These are phyloP conservation scores for Pantherophis alleghaniensis DNA, from an alignment of 2,797 vertebrate species.

Conservation along the genomic window DNA sequence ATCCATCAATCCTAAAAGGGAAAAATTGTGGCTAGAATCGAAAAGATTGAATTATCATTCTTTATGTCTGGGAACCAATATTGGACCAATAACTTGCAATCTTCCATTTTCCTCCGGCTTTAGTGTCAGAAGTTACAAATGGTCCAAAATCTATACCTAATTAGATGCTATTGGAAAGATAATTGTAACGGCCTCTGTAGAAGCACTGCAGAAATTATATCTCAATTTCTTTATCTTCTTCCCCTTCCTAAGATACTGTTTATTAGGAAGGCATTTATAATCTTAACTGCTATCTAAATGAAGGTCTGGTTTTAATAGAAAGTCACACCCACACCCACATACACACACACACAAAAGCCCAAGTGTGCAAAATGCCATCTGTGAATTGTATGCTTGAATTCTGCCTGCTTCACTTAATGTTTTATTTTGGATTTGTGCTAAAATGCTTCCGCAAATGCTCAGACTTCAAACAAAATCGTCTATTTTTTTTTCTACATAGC, in stretches of 20 bases:
- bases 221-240: constrained; percentile 20
- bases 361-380: not conserved
- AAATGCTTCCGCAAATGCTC: not conserved
- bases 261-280: constrained; percentile 4
- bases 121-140: not conserved
- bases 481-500: not conserved
- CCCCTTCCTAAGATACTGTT: not conserved
- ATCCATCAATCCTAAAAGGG: not conserved
- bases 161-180: constrained; percentile 22
- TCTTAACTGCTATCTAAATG: constrained; percentile 2
- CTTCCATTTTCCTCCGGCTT: not conserved
- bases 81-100: not conserved
- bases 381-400: not conserved
- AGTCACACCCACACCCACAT: not conserved
- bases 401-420: not conserved
- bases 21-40: not conserved
- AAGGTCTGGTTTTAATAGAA: constrained; percentile 2
- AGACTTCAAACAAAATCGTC: accelerated
- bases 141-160: constrained; percentile 30
- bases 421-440: not conserved
- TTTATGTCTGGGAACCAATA: not conserved
- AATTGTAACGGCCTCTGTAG: not conserved
- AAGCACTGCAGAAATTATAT: constrained; percentile 16
- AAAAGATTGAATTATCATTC: not conserved
- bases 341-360: not conserved